Base-by-base conservation (phyloP, 2,113 vertebrate species). In the Mola mola region DNA sequence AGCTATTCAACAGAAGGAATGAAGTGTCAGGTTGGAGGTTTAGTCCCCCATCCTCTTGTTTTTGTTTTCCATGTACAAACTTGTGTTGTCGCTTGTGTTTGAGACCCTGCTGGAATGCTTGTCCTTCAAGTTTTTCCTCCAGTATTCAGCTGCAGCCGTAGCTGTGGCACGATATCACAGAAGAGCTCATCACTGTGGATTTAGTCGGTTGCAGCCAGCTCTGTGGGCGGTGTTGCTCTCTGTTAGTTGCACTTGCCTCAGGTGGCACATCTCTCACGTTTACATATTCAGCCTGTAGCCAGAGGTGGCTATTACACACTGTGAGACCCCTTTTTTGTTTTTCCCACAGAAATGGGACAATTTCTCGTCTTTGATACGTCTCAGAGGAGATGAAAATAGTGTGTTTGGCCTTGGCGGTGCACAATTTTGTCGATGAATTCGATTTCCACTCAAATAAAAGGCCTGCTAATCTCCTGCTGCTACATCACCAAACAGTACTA, bases 251-350 rank as follows among this genome's bases (percentile, higher is more conserved):
- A 43, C 82, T 76, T 66, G 76, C 84, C 82, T 78, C 82, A 84
- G 88, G 82, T 86, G 82, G 73, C 44, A 31, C 38, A 21, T 83
- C 56, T 58, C 55, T 67, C 28, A 72, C 83, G 81, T 81, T 88
- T 85, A 84, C 74, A 84, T 72, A 56, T 76, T 51, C 26, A 13
- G 52, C 69, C 56, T 6, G 34, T 76, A 65, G 72, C 79, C 66
- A 69, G 40, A 5, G 79, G 84, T 58, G 70, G 31, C 55, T 76
- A 59, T 80, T 80, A 69, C 48, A 62, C 52, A 43, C 63, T 53
- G n/a, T 21, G 34, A 50, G 11, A 58, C 43, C 34, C 6, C 29
- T 52, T 38, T 41, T 40, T 43, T 28, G 41, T 34, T 62, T 67
- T 66, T 56, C 29, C 28, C 49, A 8, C 21, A 12, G 5, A 77